A percentile compares a stretch with the other conserved stretches of the same genome.
phyloP scores from a whole-genome alignment of 30 jellyfish, hydroid and myxozoan genomes.

The Rhopilema esculentum region DNA sequence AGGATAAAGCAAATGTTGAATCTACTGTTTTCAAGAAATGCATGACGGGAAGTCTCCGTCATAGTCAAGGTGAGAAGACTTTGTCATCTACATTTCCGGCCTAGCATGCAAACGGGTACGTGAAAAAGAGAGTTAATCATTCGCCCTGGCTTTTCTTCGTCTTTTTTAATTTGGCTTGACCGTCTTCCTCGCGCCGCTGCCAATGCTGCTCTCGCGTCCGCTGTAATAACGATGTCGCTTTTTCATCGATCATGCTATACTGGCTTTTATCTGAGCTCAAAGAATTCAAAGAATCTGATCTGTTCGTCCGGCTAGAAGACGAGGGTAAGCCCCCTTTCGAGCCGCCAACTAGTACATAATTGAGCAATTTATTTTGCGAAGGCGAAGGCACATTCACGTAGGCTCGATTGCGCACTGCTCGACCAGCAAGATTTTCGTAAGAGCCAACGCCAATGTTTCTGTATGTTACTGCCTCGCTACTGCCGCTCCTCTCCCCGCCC shows the following conservation, averaged over 20 bases:
- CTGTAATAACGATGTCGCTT: slow-evolving; percentile 71
- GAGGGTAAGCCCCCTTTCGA: slow-evolving; percentile 14
- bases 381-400: slow-evolving; percentile 85
- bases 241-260: slow-evolving; percentile 85
- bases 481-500: slow-evolving; percentile 44
- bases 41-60: too few relatives aligned
- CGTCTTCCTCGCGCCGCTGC: slow-evolving; percentile 83
- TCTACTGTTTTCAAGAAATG: too few relatives aligned
- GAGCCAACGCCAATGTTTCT: slow-evolving; percentile 80
- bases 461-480: slow-evolving; percentile 51
- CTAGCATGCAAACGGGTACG: not conserved
- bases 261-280: slow-evolving; percentile 66
- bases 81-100: not conserved
- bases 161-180: slow-evolving; percentile 58
- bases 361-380: slow-evolving; percentile 63
- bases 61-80: too few relatives aligned
- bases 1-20: too few relatives aligned
- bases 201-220: slow-evolving; percentile 76
- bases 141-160: slow-evolving; percentile 53
- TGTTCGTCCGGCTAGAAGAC: slow-evolving; percentile 36
- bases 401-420: slow-evolving; percentile 55
- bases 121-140: not conserved
- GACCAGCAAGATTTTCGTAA: slow-evolving; percentile 78
- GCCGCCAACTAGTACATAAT: slow-evolving; percentile 76
- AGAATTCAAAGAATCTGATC: slow-evolving; percentile 51